These are phyloP conservation scores for Oryzias melastigma DNA, from an alignment of 2,113 vertebrate species.

Conservation along the genomic window DNA sequence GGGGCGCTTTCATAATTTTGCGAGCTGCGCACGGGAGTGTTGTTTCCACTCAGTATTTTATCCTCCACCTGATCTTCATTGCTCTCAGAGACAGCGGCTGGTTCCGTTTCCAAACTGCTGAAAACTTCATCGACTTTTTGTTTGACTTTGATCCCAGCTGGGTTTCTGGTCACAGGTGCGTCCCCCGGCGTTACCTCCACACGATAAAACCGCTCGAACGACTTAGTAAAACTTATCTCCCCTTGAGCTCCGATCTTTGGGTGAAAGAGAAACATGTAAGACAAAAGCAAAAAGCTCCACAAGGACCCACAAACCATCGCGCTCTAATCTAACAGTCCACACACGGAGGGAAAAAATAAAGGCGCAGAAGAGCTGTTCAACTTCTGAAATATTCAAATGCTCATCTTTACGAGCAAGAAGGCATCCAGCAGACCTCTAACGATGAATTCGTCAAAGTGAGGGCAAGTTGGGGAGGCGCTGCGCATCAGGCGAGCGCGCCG, in stretches of 20 bases:
- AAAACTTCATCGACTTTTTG: conserved; percentile 44
- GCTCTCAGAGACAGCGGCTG: conserved; percentile 2
- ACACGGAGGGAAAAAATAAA: conserved; percentile 1
- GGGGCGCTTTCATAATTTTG: conserved; percentile 10
- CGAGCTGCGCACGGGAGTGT: conserved; percentile 10
- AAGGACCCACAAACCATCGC: conserved; percentile 63
- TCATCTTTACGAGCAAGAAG: conserved; percentile 38
- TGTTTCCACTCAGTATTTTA: conserved; percentile 4
- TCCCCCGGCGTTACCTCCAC: conserved; percentile 28
- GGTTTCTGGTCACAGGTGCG: background rate
- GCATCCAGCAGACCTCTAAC: conserved; percentile 51
- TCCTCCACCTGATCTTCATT: conserved; percentile 18
- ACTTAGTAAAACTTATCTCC: conserved; percentile 59
- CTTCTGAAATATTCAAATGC: conserved; percentile 52
- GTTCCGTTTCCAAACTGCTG: conserved; percentile 19
- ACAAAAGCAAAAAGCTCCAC: conserved; percentile 51
- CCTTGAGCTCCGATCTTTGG: conserved; percentile 53
- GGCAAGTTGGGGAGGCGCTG: conserved; percentile 66
- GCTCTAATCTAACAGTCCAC: conserved; percentile 22
- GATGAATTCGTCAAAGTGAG: conserved; percentile 74
- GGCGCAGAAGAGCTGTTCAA: conserved; percentile 23
- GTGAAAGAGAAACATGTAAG: conserved; percentile 41
- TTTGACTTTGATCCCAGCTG: conserved; percentile 19
- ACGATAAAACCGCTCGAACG: conserved; percentile 35
- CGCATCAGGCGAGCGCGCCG: conserved; percentile 61